Percentiles rank a stretch among this genome's conserved stretches.
phyloP scores from a whole-genome alignment of 2,113 vertebrate species.

The Rhinolophus ferrumequinum region DNA sequence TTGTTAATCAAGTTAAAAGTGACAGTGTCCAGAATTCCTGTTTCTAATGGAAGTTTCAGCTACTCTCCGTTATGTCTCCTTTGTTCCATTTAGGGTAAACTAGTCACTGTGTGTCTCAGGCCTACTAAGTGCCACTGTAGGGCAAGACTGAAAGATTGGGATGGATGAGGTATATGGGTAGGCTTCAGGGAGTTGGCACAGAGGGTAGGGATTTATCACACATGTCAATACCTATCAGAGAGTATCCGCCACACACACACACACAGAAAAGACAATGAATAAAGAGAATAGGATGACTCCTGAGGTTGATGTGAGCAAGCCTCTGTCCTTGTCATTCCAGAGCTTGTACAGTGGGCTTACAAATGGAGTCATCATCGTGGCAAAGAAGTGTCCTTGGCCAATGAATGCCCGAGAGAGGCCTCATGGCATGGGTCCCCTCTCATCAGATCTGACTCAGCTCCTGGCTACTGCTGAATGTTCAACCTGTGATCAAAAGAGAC shows the following conservation, averaged over 20 bases:
- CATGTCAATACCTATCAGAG: not conserved
- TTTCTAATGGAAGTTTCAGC: not conserved
- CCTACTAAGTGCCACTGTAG: not conserved
- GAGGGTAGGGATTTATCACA: not conserved
- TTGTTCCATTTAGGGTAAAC: not conserved
- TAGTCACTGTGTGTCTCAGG: not conserved
- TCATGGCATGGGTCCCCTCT: not conserved
- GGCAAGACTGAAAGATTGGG: not conserved
- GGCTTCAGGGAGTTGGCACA: not conserved
- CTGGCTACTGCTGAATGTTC: not conserved
- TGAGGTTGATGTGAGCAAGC: not conserved
- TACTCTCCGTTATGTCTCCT: not conserved
- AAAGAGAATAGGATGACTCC: not conserved
- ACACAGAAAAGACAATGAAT: not conserved
- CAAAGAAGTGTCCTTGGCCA: not conserved
- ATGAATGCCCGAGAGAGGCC: not conserved
- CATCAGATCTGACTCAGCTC: not conserved
- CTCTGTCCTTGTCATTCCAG: not conserved
- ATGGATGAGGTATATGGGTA: not conserved
- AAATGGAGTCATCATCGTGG: not conserved
- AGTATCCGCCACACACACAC: not conserved
- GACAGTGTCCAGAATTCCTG: not conserved
- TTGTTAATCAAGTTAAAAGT: not conserved
- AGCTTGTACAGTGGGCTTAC: not conserved
- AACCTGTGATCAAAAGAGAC: not conserved